Evolutionary conservation across 1,140 invertebrate species (phyloP).

Genomic region (Elymnias hypermnestra): DNA sequence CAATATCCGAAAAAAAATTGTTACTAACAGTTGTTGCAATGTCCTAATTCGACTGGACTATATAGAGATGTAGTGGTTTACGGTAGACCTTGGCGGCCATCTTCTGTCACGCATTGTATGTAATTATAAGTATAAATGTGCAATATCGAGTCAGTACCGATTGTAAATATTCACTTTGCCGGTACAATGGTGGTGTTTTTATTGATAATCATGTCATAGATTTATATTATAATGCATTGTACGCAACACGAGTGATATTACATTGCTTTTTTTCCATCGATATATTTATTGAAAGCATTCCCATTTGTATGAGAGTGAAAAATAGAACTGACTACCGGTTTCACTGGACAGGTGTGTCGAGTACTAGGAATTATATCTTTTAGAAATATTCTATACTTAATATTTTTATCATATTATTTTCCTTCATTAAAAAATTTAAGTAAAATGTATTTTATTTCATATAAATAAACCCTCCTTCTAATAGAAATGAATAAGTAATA

Average conservation of each 20-base stretch:
- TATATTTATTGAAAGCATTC: conserved; percentile 71
- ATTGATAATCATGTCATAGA: conserved; percentile 41
- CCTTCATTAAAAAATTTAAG: conserved; percentile 68
- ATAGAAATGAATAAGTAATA: too few species aligned
- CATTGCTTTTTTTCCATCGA: conserved; percentile 48
- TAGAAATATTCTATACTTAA: conserved; percentile 63
- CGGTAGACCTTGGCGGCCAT: conserved; percentile 12
- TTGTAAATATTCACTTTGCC: conserved; percentile 51
- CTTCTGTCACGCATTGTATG: conserved; percentile 6
- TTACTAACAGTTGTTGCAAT: too few species aligned
- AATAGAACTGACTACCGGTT: conserved; percentile 32
- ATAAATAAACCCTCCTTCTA: too few species aligned
- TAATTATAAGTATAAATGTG: conserved; percentile 65
- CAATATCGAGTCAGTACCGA: conserved; percentile 58
- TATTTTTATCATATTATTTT: conserved; percentile 72
- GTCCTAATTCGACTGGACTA: too few species aligned
- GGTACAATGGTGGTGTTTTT: conserved; percentile 26
- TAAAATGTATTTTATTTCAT: conserved; percentile 37
- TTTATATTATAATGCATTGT: conserved; percentile 34
- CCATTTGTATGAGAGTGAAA: conserved; percentile 38
- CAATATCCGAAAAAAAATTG: too few species aligned
- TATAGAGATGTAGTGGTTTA: too few species aligned
- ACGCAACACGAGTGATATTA: conserved; percentile 29
- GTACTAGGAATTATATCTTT: conserved; percentile 57
- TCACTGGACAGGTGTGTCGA: conserved; percentile 21